A percentile compares a stretch with the other conserved stretches of the same genome.
phyloP scores from a whole-genome alignment of 1,140 invertebrate genomes.

The Dermatophagoides farinae region DNA sequence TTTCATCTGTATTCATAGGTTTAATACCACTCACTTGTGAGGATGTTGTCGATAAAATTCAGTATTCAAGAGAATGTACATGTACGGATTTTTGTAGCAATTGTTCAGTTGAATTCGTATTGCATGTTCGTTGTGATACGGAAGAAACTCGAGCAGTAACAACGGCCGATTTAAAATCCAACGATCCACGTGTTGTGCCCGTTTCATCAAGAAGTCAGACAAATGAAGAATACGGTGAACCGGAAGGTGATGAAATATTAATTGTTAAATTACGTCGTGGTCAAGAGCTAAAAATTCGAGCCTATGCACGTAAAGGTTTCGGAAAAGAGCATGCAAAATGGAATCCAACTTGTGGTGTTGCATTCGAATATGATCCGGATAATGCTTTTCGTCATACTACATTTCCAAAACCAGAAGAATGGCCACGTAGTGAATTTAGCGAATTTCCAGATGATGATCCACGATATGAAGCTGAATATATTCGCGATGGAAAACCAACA shows the following conservation, averaged over 20 bases:
- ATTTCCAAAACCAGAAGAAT: constrained; percentile 93
- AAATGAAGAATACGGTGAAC: constrained; percentile 76
- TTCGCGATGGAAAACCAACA: constrained; percentile 80
- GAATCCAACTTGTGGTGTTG: constrained; percentile 94
- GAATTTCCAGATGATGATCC: constrained; percentile 60
- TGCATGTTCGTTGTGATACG: constrained; percentile 85
- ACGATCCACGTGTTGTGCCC: constrained; percentile 70
- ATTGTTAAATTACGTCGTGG: constrained; percentile 95
- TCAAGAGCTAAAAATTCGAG: constrained; percentile 82
- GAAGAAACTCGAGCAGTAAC: constrained; percentile 84
- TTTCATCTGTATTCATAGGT: constrained; percentile 31
- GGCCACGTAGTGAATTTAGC: constrained; percentile 94
- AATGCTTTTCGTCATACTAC: constrained; percentile 89
- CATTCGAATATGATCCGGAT: constrained; percentile 98
- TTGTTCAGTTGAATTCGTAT: constrained; percentile 90
- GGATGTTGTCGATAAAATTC: constrained; percentile 61
- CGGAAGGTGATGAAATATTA: constrained; percentile 80
- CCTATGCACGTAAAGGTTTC: constrained; percentile 84
- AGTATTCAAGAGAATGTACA: constrained; percentile 70
- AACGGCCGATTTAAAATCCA: constrained; percentile 83
- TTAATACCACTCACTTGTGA: constrained; percentile 91
- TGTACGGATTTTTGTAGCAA: constrained; percentile 92
- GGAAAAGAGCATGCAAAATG: constrained; percentile 99
- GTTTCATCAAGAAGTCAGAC: constrained; percentile 33
- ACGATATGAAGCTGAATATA: constrained; percentile 56